Conservation (phyloP, 2,113 vertebrate species). For the Cranoglanis bouderius region DNA sequence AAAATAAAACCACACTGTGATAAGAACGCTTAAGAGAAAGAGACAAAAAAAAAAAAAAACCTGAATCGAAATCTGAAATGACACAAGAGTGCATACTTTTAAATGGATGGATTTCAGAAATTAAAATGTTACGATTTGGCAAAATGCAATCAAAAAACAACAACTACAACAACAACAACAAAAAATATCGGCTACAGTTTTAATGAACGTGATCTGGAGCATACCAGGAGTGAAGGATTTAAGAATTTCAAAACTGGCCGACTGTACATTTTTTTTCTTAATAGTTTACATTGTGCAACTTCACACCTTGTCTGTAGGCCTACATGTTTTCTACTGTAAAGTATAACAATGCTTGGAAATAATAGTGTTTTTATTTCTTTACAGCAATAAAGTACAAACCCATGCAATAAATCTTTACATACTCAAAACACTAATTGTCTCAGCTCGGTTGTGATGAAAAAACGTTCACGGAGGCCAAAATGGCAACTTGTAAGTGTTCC, state of each 20-base stretch:
- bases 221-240: constrained; percentile 16
- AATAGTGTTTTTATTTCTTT: constrained; percentile 50
- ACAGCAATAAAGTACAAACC: constrained; percentile 52
- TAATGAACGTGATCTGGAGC: constrained; percentile 25
- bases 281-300: constrained; percentile 31
- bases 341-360: constrained; percentile 46
- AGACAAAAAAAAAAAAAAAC: not conserved
- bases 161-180: not conserved
- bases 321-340: constrained; percentile 39
- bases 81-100: constrained; percentile 1
- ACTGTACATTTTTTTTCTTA: constrained; percentile 30
- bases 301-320: constrained; percentile 37
- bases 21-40: constrained; percentile 31
- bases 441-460: constrained; percentile 3
- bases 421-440: constrained; percentile 40
- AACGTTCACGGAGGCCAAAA: not conserved
- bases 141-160: constrained; percentile 25
- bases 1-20: constrained; percentile 34
- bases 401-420: constrained; percentile 53
- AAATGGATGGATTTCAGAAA: constrained; percentile 12
- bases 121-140: constrained; percentile 25
- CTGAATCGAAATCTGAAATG: constrained; percentile 3
- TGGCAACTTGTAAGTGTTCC: not conserved
- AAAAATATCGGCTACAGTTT: constrained; percentile 31
- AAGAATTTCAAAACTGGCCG: constrained; percentile 22